phyloP scores from a whole-genome alignment of 1,140 invertebrate species.

The Papilio aristodemus region DNA sequence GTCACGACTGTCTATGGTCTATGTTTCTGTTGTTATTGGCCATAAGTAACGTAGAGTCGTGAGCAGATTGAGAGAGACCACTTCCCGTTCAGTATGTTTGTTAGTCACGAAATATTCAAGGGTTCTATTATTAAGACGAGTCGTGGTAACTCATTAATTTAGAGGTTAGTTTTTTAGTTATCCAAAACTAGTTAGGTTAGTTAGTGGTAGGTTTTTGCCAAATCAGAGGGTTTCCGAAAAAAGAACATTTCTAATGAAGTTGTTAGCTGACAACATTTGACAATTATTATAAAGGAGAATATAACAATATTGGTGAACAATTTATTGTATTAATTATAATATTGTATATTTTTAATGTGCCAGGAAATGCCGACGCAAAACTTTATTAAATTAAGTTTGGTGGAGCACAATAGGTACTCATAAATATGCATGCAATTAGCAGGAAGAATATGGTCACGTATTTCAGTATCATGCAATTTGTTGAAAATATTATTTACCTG shows the following conservation, averaged over 20 bases:
- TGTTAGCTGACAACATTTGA: too few relatives aligned
- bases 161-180: background rate
- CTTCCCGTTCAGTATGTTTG: background rate
- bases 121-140: background rate
- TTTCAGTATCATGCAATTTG: background rate
- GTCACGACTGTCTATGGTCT: background rate
- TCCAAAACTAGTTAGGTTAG: background rate
- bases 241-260: too few relatives aligned
- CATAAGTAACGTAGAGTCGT: background rate
- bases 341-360: too few relatives aligned
- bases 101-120: conserved; percentile 14
- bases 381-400: too few relatives aligned
- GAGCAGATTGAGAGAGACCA: background rate
- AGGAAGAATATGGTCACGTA: background rate
- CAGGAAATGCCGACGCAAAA: too few relatives aligned
- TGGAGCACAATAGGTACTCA: too few relatives aligned
- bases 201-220: too few relatives aligned
- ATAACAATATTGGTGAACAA: too few relatives aligned
- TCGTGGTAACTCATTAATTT: background rate
- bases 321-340: too few relatives aligned
- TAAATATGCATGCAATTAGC: background rate
- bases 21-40: conserved; percentile 5
- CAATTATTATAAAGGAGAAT: too few relatives aligned
- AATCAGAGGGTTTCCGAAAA: too few relatives aligned
- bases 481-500: background rate